Evolutionary conservation across 2,797 vertebrate genomes (phyloP), one percentile per base, ranked within the genome.

Genomic region (Helarctos malayanus): DNA sequence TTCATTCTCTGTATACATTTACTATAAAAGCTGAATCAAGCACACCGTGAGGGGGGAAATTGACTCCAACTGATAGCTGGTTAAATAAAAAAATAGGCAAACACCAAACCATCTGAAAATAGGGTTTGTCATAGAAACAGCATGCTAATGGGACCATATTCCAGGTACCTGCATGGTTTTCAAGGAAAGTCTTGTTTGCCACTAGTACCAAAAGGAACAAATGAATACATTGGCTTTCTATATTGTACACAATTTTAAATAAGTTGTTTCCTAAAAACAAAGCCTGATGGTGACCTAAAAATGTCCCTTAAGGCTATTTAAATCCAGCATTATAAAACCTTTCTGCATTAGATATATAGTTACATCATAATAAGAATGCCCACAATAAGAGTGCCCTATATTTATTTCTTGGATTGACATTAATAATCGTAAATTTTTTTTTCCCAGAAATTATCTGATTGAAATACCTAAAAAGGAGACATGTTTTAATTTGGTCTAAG

Each of bases 101-200:
- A 97, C 69, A 97, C 69, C 84, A 97, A 97, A 97, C 80, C 52
- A 90, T 94, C 54, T 96, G 83, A 95, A 98, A 98, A 98, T 0
- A 98, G 93, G 95, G 95, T 98, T 98, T 98, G 96, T 98, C 97
- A 97, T 96, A 95, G 96, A 98, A 98, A 98, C 93, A 97, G 95
- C 75, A 98, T 97, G 87, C 82, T 98, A 90, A 97, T 97, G 78
- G 96, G 85, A 96, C 94, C 96, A 87, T 90, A 92, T 94, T 83
- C 85, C 97, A 82, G 95, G 96, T 35, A 96, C 79, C 88, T 94
- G 96, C 97, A 97, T 73, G 93, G 84, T 73, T 97, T 97, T 73
- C 87, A 69, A 98, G 84, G 47, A 47, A 96, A 78, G 41, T 91
- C 81, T 79, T 92, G 54, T 95, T 94, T 97, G 75, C 63, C 65